These are phyloP conservation scores for Heterocephalus glaber DNA, from an alignment of 2,113 vertebrate species.

Conservation along the genomic window DNA sequence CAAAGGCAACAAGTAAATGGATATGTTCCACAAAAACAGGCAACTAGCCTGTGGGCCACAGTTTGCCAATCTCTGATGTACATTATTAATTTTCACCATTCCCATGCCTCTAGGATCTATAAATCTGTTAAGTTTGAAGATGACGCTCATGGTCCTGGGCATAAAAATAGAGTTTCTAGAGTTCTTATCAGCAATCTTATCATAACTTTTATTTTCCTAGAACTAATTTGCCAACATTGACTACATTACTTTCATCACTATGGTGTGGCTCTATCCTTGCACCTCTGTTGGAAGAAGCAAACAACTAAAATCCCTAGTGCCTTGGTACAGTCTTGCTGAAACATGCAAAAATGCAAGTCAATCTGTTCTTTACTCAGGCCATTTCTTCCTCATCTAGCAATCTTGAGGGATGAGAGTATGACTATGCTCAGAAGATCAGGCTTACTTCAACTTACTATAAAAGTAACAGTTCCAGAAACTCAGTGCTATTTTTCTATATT, in stretches of 20 bases:
- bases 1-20: background rate
- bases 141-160: background rate
- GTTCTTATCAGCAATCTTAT: background rate
- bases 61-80: background rate
- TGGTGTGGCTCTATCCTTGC: background rate
- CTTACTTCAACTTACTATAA: background rate
- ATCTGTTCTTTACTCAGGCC: background rate
- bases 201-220: background rate
- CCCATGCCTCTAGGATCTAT: background rate
- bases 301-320: rapidly evolving
- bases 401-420: background rate
- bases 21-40: background rate
- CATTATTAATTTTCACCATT: background rate
- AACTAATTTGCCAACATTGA: background rate
- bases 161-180: background rate
- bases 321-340: background rate
- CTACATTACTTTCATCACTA: background rate
- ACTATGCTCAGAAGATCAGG: background rate
- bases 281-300: background rate
- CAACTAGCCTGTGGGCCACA: background rate
- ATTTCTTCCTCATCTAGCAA: background rate
- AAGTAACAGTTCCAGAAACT: background rate
- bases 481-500: background rate
- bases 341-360: background rate
- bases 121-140: background rate